A percentile compares a stretch with the other conserved stretches of the same genome.
phyloP scores from a whole-genome alignment of 2,797 vertebrate species.

The Leucoraja ocellata region DNA sequence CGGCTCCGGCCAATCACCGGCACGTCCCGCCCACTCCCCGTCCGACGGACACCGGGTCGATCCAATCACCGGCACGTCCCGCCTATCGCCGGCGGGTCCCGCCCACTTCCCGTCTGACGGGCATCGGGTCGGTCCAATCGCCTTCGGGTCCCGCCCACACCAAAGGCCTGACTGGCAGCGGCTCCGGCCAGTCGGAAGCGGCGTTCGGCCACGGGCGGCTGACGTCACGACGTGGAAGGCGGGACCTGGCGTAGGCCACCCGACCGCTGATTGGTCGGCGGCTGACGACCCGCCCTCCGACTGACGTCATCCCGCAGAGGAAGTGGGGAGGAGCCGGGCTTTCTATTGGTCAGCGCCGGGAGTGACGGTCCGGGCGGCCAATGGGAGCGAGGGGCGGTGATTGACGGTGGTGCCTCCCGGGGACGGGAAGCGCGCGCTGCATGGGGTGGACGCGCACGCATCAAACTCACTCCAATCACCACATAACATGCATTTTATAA shows the following conservation, averaged over 20 bases:
- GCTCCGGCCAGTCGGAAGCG: too few relatives aligned
- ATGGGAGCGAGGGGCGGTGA: not conserved
- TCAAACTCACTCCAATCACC: not conserved
- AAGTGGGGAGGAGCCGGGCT: not conserved
- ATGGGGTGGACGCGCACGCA: not conserved
- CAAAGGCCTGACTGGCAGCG: too few relatives aligned
- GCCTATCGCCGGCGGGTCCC: too few relatives aligned
- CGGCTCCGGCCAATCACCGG: not conserved
- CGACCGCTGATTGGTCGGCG: not conserved
- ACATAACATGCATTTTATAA: not conserved
- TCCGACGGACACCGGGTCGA: not conserved
- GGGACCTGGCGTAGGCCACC: too few relatives aligned
- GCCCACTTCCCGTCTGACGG: too few relatives aligned
- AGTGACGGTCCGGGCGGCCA: fast-evolving
- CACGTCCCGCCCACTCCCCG: too few relatives aligned
- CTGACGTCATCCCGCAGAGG: not conserved
- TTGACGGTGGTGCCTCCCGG: too few relatives aligned
- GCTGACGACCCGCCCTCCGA: too few relatives aligned
- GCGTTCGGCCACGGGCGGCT: fast-evolving
- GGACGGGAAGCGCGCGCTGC: too few relatives aligned
- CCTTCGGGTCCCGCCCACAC: too few relatives aligned
- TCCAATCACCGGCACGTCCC: not conserved
- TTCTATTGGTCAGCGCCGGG: not conserved
- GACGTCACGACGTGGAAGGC: not conserved
- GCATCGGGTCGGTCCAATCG: not conserved